Evolutionary conservation across 2,797 vertebrate species (phyloP), one percentile per base, ranked within the genome.

Genomic region (Rhinogobio ventralis): DNA sequence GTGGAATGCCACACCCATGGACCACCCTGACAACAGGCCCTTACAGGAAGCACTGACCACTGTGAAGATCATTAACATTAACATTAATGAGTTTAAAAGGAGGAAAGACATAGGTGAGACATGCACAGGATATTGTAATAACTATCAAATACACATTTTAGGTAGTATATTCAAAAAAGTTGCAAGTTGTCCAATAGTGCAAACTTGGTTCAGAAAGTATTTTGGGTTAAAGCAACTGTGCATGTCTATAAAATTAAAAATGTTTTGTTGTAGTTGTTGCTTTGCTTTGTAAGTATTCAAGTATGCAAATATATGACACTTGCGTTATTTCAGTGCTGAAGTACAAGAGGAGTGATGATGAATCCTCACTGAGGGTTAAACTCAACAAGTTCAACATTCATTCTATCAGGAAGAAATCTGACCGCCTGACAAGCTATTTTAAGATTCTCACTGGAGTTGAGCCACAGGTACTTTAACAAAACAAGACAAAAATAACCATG

Each of bases 381-480:
- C 91, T 99, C 80, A 94, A 97, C 84, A 98, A 96, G 91, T 91
- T 99, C 79, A 99, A 94, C 91, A 97, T 99, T 90, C 98, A 98
- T 90, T 99, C 98, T 17, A 97, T 99, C 89, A 96, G 96, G 79
- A 99, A 99, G 92, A 99, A 99, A 92, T 97, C 98, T 0, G 98
- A 99, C 93, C 94, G 98, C 86, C 97, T 99, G 85, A 99, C 98
- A 20, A 96, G 97, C 23, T 97, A 96, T 85, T 94, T 99, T 82
- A 99, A 97, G 93, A 97, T 99, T 86, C 94, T 99, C 87, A 97
- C 97, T 0, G 95, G 97, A 79, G 96, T 96, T 85, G 98, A 99
- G 90, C 95, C 96, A 81, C 98, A 99, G 98, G 98, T 98, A 95
- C 82, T 15, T 13, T 66, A 7, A 55, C 17, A 2, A 66, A 82